Percentiles rank a stretch among this genome's conserved stretches.
phyloP scores from a whole-genome alignment of 2,888 invertebrate species.

The Ennomos erosarius region DNA sequence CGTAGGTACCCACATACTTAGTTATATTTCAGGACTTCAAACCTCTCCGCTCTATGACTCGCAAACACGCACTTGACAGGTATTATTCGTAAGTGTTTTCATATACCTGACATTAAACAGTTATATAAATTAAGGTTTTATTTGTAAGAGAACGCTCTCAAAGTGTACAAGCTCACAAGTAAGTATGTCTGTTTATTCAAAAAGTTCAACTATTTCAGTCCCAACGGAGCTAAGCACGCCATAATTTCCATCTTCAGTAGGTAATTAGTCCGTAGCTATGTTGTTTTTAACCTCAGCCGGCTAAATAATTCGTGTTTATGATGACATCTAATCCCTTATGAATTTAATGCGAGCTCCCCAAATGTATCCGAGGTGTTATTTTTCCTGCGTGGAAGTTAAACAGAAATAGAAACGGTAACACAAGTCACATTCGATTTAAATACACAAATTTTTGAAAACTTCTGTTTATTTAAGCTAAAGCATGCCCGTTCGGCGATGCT shows the following conservation, averaged over 20 bases:
- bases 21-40: too few relatives aligned
- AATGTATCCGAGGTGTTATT: slow-evolving; percentile 75
- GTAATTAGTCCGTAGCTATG: slow-evolving; percentile 61
- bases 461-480: slow-evolving; percentile 82
- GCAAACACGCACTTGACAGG: too few relatives aligned
- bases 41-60: too few relatives aligned
- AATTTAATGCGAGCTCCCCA: slow-evolving; percentile 79
- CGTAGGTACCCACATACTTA: too few relatives aligned
- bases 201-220: slow-evolving; percentile 51
- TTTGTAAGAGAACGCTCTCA: too few relatives aligned
- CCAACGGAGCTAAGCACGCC: slow-evolving; percentile 50
- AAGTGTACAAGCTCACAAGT: slow-evolving; percentile 5
- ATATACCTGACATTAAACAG: too few relatives aligned
- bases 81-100: too few relatives aligned
- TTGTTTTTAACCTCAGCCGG: slow-evolving; percentile 82
- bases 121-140: too few relatives aligned
- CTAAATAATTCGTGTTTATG: slow-evolving; percentile 85
- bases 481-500: slow-evolving; percentile 51
- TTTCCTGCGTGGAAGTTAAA: slow-evolving; percentile 71
- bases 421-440: slow-evolving; percentile 84
- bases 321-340: slow-evolving; percentile 84
- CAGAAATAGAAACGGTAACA: slow-evolving; percentile 80
- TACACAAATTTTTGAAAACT: slow-evolving; percentile 84
- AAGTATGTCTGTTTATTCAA: slow-evolving; percentile 29
- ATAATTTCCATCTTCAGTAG: slow-evolving; percentile 59